Conservation (phyloP, 2,797 vertebrate genomes). For the Emys orbicularis region DNA sequence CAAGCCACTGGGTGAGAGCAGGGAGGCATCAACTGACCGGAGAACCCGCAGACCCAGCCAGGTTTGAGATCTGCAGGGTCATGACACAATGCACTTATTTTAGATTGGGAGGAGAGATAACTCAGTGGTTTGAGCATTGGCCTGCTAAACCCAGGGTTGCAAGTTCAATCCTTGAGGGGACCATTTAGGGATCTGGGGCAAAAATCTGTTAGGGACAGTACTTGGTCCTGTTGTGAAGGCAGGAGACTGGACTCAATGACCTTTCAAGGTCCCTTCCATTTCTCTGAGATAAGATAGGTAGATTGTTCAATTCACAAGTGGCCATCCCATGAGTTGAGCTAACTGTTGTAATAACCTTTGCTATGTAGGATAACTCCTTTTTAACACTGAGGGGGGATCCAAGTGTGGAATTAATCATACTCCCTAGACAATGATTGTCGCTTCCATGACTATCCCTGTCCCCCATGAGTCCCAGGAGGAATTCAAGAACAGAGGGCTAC, state of each 20-base stretch:
- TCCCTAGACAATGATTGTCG: slow-evolving; percentile 60
- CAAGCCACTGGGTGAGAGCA: not conserved
- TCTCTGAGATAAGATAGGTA: not conserved
- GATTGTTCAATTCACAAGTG: slow-evolving; percentile 56
- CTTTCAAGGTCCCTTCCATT: too few species aligned
- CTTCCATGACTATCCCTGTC: slow-evolving; percentile 60
- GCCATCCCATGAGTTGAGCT: slow-evolving; percentile 36
- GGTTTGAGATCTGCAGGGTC: too few species aligned
- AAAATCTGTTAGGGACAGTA: too few species aligned
- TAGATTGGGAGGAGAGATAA: not conserved
- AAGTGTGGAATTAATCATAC: slow-evolving; percentile 63
- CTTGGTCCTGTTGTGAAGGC: too few species aligned
- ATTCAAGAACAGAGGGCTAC: slow-evolving; percentile 42
- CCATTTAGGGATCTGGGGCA: too few species aligned
- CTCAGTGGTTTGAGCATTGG: too few species aligned
- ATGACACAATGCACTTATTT: slow-evolving; percentile 9
- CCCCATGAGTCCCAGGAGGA: slow-evolving; percentile 56
- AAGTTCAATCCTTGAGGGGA: too few species aligned
- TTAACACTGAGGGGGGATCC: slow-evolving; percentile 69
- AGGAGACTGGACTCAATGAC: too few species aligned
- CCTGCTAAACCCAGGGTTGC: too few species aligned
- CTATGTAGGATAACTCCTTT: slow-evolving; percentile 59
- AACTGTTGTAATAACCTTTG: slow-evolving; percentile 61
- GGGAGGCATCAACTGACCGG: not conserved
- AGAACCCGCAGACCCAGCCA: not conserved